A percentile compares a stretch with the other conserved stretches of the same genome.
These are phyloP conservation scores for Selene dorsalis DNA, from an alignment of 2,797 vertebrate species.

Conservation along the genomic window DNA sequence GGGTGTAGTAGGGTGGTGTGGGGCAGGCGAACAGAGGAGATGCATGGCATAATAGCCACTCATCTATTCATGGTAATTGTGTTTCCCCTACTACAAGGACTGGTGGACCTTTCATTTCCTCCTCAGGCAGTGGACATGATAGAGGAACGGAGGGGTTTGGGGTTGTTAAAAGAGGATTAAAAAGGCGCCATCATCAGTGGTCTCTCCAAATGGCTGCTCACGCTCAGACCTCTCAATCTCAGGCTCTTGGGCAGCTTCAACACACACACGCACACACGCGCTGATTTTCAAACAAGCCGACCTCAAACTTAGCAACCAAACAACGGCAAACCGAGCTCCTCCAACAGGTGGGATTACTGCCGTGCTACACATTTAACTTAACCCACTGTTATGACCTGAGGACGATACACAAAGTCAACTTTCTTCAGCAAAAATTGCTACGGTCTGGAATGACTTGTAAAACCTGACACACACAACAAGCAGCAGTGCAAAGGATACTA, in stretches of 20 bases:
- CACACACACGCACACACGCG: not conserved
- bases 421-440: not conserved
- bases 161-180: constrained; percentile 78
- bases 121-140: constrained; percentile 68
- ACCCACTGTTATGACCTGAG: not conserved
- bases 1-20: constrained; percentile 50
- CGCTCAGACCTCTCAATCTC: constrained; percentile 49
- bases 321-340: not conserved
- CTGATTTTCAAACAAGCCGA: constrained; percentile 44
- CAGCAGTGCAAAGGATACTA: not conserved
- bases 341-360: constrained; percentile 22
- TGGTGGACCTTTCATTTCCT: constrained; percentile 78
- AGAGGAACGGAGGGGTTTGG: constrained; percentile 57
- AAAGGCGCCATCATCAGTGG: constrained; percentile 66
- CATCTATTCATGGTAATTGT: constrained; percentile 81
- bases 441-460: not conserved
- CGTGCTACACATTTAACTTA: not conserved
- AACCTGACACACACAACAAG: not conserved
- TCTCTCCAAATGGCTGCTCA: constrained; percentile 65
- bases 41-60: constrained; percentile 76
- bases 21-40: constrained; percentile 58
- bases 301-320: constrained; percentile 16
- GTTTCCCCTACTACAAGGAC: constrained; percentile 72
- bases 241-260: constrained; percentile 21
- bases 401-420: not conserved